A percentile compares a stretch with the other conserved stretches of the same genome.
Evolutionary conservation across 2,888 invertebrate genomes (phyloP).

Genomic region (Pandemis corylana): DNA sequence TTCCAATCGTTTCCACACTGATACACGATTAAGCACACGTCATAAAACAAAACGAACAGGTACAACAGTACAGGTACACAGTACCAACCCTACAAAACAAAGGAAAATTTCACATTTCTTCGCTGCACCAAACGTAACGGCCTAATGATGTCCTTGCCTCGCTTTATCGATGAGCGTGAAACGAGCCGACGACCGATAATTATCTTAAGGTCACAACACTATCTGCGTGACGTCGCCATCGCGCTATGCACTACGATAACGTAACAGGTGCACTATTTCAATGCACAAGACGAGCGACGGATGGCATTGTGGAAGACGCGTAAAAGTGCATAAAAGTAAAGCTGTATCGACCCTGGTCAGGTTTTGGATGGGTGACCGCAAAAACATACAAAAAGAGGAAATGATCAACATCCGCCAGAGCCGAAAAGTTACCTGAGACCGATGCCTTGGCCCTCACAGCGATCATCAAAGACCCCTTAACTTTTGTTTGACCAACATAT

Average conservation of each 20-base stretch:
- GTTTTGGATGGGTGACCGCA: constrained; percentile 7
- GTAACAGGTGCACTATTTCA: constrained; percentile 51
- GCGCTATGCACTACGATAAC: constrained; percentile 57
- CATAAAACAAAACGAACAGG: constrained; percentile 9
- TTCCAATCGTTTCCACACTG: background rate
- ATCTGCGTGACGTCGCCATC: constrained; percentile 72
- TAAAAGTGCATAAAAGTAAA: background rate
- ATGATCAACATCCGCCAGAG: too few species aligned
- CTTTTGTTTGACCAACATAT: too few species aligned
- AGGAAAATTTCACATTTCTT: constrained; percentile 19
- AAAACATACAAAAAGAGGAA: background rate
- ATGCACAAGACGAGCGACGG: background rate
- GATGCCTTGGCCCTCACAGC: too few species aligned
- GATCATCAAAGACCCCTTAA: too few species aligned
- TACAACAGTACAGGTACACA: background rate
- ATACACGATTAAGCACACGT: background rate
- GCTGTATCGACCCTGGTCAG: background rate
- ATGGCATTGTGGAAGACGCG: background rate
- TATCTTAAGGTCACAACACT: constrained; percentile 80
- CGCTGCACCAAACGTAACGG: constrained; percentile 41
- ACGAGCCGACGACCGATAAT: constrained; percentile 82
- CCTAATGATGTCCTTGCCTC: constrained; percentile 72
- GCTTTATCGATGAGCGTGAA: constrained; percentile 72
- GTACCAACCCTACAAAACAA: background rate
- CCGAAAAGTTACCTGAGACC: too few species aligned